phyloP scores from a whole-genome alignment of 2,113 vertebrate genomes.

The Heterocephalus glaber region DNA sequence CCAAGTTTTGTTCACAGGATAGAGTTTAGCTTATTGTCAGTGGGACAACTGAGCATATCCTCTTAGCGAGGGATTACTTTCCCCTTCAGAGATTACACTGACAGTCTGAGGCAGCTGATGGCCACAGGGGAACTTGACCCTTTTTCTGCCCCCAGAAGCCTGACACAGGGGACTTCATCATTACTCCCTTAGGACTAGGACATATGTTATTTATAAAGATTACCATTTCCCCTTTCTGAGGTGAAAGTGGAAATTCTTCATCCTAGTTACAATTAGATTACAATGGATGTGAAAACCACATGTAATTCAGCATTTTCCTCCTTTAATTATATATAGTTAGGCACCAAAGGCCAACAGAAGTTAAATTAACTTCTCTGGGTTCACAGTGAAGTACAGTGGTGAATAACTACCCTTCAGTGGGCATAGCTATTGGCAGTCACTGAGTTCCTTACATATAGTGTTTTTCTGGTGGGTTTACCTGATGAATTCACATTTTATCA shows the following conservation, averaged over 20 bases:
- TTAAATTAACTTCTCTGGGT: not conserved
- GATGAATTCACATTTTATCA: not conserved
- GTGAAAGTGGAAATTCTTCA: slow-evolving; percentile 11
- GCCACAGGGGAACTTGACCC: not conserved
- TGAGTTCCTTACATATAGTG: accelerated
- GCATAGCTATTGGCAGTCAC: not conserved
- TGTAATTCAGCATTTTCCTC: not conserved
- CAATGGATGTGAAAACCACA: not conserved
- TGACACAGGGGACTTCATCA: not conserved
- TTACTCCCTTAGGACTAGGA: not conserved
- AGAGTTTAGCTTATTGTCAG: not conserved
- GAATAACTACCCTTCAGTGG: not conserved
- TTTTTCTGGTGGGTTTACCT: not conserved
- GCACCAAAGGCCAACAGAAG: not conserved
- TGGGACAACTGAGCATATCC: not conserved
- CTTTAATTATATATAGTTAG: slow-evolving; percentile 7
- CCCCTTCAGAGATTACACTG: not conserved
- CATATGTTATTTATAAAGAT: not conserved
- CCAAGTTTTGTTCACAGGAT: not conserved
- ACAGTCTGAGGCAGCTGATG: not conserved
- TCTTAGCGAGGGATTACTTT: not conserved
- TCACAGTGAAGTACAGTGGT: not conserved
- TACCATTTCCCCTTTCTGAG: not conserved
- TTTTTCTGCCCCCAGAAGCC: not conserved
- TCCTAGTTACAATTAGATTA: not conserved